These are phyloP conservation scores for Nephrotoma flavescens DNA, from an alignment of 2,888 invertebrate genomes.

Conservation along the genomic window DNA sequence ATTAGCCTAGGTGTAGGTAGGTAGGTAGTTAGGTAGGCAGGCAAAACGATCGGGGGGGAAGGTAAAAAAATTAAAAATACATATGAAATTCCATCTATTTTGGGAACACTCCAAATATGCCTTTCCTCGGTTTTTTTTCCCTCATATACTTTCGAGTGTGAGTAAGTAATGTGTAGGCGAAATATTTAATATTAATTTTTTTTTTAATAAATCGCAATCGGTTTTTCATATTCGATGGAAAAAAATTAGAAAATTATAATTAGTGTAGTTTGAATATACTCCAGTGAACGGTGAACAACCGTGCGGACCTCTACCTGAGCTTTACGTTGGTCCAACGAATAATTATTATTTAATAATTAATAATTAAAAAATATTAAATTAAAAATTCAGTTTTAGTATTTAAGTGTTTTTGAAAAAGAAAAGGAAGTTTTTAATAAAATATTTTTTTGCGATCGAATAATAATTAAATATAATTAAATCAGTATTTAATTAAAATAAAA, in stretches of 20 bases:
- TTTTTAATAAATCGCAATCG: neutral
- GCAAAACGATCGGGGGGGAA: neutral
- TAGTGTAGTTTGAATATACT: conserved; percentile 4
- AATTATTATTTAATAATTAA: conserved; percentile 3
- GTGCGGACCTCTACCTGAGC: conserved; percentile 16
- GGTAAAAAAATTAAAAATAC: neutral
- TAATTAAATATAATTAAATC: neutral
- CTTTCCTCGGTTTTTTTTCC: neutral
- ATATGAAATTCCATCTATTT: conserved; percentile 5
- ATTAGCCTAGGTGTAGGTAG: conserved; percentile 1
- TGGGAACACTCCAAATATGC: conserved; percentile 5
- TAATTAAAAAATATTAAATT: conserved; percentile 1
- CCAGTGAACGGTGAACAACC: conserved; percentile 14
- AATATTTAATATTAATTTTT: neutral
- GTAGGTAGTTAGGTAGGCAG: neutral
- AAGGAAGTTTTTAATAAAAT: neutral
- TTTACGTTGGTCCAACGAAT: conserved; percentile 12
- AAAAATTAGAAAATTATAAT: neutral
- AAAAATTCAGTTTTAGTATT: neutral
- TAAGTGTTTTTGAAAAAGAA: neutral
- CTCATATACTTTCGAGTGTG: neutral
- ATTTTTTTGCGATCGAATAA: neutral
- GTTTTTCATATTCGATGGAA: neutral
- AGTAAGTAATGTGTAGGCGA: conserved; percentile 1
- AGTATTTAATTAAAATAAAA: neutral